A percentile compares a stretch with the other conserved stretches of the same genome.
Conservation (phyloP, 92 coral and sea anemone genomes). For the Zoanthus sociatus region DNA sequence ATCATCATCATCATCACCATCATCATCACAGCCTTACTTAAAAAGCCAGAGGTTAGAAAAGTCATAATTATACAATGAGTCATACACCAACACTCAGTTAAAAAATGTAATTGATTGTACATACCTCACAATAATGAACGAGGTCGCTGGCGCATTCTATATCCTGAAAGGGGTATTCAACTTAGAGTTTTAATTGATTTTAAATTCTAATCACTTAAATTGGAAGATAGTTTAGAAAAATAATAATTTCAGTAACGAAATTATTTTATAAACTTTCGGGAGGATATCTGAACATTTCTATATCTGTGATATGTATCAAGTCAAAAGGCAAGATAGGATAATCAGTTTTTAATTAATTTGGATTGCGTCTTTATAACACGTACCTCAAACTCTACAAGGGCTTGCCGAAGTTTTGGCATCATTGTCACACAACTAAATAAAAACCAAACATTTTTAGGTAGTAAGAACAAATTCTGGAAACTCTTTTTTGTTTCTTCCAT, state of each 20-base stretch:
- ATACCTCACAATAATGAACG: conserved; percentile 24
- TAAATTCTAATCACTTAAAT: background rate
- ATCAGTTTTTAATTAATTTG: too few relatives aligned
- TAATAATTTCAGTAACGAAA: too few relatives aligned
- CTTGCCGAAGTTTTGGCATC: conserved; percentile 98
- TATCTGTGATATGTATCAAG: too few relatives aligned
- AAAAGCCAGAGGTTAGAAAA: too few relatives aligned
- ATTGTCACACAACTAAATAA: conserved; percentile 85
- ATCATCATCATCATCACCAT: too few relatives aligned
- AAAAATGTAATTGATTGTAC: background rate
- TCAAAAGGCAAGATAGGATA: too few relatives aligned
- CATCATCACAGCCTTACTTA: too few relatives aligned
- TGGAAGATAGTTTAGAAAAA: too few relatives aligned
- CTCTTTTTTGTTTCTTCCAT: background rate
- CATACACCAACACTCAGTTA: background rate
- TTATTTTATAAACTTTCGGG: too few relatives aligned
- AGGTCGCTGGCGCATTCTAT: background rate
- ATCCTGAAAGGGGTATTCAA: background rate
- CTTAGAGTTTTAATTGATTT: background rate
- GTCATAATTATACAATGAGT: too few relatives aligned
- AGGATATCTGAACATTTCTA: too few relatives aligned
- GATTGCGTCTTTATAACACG: conserved; percentile 3
- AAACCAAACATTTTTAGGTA: background rate
- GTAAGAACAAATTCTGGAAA: background rate
- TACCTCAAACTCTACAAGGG: conserved; percentile 94